Conservation (phyloP, 1,140 invertebrate genomes). For the Cydia strobilella region DNA sequence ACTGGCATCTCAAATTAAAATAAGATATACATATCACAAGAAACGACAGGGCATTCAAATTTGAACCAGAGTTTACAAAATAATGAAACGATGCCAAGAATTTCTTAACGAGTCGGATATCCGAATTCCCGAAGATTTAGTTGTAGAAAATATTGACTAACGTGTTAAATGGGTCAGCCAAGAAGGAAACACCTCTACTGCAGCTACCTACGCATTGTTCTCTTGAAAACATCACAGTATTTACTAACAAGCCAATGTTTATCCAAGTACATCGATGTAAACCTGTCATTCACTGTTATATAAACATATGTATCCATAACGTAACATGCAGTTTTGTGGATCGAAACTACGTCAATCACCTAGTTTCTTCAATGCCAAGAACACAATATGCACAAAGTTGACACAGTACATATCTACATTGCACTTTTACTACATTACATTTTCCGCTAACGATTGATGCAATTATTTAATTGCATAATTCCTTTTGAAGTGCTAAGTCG, state of each 20-base stretch:
- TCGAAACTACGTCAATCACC: constrained; percentile 37
- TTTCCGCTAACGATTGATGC: not conserved
- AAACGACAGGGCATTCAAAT: constrained; percentile 2
- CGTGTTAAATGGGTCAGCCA: constrained; percentile 46
- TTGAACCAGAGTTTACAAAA: constrained; percentile 14
- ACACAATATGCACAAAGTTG: not conserved
- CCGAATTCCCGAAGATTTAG: constrained; percentile 34
- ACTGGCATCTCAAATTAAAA: constrained; percentile 19
- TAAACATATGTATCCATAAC: constrained; percentile 45
- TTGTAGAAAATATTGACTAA: constrained; percentile 34
- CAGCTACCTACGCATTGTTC: constrained; percentile 49
- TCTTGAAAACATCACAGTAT: constrained; percentile 50
- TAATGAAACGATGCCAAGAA: constrained; percentile 22
- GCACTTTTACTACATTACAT: too few species aligned
- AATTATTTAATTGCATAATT: constrained; percentile 3
- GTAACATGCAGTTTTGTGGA: constrained; percentile 46
- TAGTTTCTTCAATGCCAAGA: constrained; percentile 14
- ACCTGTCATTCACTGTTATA: constrained; percentile 37
- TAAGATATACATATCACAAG: not conserved
- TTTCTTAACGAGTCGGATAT: constrained; percentile 38
- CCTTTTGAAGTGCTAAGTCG: not conserved
- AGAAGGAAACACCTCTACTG: constrained; percentile 27
- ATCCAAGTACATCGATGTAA: constrained; percentile 40
- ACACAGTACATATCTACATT: too few species aligned
- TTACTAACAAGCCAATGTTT: constrained; percentile 58